Evolutionary conservation across 1,140 invertebrate genomes (phyloP), one percentile per base, ranked within the genome.

Genomic region (Anoplophora glabripennis): DNA sequence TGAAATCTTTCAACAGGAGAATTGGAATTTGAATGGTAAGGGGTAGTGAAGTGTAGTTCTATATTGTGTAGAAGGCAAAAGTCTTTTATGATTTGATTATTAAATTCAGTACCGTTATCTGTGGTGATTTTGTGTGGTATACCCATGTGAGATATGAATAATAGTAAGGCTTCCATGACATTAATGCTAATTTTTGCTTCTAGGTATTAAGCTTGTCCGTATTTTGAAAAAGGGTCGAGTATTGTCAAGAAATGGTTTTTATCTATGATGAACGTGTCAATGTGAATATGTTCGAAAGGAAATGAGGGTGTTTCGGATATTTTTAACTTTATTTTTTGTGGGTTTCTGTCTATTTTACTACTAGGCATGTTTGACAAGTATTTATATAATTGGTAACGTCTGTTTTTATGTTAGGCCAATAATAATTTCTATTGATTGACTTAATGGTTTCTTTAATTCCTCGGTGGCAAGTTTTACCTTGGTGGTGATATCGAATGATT

Each of bases 91-190:
- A 66, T n/a, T 36, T 59, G 34, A 48, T 67, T 67, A 18, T 65
- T 61, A 53, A 69, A 67, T 60, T 67, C 65, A 35, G 44, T 53
- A 7, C 65, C 67, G 21, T 58, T 28, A 48, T 69, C 67, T 21
- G 44, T 41, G 14, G 49, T 40, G n/a, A 69, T 57, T 49, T 42
- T 59, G 38, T 51, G 15, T 7, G 67, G 65, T 8, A 9, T 51
- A 14, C 44, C 51, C 14, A 58, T 44, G 38, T 58, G 55, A 1
- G 42, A 47, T 28, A 28, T 28, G 5, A 28, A 28, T 5, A n/a
- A 3, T 28, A 28, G 5, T 28, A 28, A 28, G 5, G 21, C 5
- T 28, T n/a, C n/a, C n/a, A n/a, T n/a, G n/a, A n/a, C n/a, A n/a
- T n/a, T n/a, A n/a, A n/a, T n/a, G n/a, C n/a, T n/a, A n/a, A n/a